These are phyloP conservation scores for Pampus argenteus DNA, from an alignment of 2,797 vertebrate genomes.

Conservation along the genomic window DNA sequence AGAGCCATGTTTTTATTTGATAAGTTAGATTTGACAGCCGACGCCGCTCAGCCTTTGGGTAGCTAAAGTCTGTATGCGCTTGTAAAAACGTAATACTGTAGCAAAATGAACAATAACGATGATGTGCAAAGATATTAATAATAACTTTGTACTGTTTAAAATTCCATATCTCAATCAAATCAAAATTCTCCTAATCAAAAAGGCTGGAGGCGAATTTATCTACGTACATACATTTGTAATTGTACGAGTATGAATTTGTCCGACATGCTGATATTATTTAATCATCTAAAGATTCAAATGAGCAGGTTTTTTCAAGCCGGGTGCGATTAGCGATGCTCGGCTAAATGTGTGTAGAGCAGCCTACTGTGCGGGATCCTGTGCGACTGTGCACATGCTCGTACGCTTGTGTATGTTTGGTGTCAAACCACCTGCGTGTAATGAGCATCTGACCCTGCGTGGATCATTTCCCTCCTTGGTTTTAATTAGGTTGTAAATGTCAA, in stretches of 20 bases:
- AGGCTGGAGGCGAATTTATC: conserved; percentile 38
- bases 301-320: conserved; percentile 53
- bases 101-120: conserved; percentile 37
- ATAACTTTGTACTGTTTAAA: conserved; percentile 41
- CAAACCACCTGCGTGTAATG: conserved; percentile 52
- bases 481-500: conserved; percentile 85
- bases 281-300: conserved; percentile 56
- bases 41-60: conserved; percentile 30
- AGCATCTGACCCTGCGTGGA: conserved; percentile 59
- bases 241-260: conserved; percentile 34
- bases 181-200: conserved; percentile 48
- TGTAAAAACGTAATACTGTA: neutral
- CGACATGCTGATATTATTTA: conserved; percentile 59
- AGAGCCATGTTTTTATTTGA: conserved; percentile 59
- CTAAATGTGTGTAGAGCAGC: conserved; percentile 27
- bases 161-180: conserved; percentile 42
- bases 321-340: conserved; percentile 49
- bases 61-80: conserved; percentile 13
- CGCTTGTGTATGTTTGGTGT: conserved; percentile 29
- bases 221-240: conserved; percentile 62
- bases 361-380: neutral
- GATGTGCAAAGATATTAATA: conserved; percentile 59
- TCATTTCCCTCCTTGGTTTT: conserved; percentile 71
- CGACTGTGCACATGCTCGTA: conserved; percentile 8
- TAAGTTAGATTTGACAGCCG: conserved; percentile 63